Evolutionary conservation across 2,113 vertebrate species (phyloP).

Genomic region (Fukomys damarensis): DNA sequence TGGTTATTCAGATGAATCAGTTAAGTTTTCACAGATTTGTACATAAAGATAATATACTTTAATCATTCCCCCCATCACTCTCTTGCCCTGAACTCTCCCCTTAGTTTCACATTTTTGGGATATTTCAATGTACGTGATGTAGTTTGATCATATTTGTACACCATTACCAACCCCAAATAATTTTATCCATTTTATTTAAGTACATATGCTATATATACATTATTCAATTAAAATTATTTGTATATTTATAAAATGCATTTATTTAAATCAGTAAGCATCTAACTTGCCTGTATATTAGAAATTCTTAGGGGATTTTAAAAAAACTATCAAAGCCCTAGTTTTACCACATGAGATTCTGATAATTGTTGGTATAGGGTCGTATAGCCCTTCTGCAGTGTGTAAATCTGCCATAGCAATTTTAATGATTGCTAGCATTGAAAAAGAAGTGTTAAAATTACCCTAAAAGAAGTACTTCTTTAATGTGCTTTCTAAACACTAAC

Average conservation of each 20-base stretch:
- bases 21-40: not conserved
- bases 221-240: not conserved
- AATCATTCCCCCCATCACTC: not conserved
- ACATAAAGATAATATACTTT: not conserved
- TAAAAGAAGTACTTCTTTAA: not conserved
- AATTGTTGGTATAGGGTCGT: not conserved
- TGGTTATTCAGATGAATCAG: not conserved
- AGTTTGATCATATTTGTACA: not conserved
- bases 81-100: not conserved
- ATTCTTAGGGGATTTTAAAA: not conserved
- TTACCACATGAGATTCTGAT: not conserved
- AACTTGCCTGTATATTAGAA: not conserved
- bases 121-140: not conserved
- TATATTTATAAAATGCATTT: not conserved
- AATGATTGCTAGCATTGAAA: not conserved
- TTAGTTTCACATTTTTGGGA: not conserved
- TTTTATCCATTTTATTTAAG: not conserved
- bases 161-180: not conserved
- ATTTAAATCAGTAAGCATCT: not conserved
- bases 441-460: fast-evolving
- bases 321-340: not conserved
- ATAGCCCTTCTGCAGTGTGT: not conserved
- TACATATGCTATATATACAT: not conserved
- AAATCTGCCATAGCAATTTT: not conserved
- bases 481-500: not conserved